These are phyloP conservation scores for Aradophagus sp. DNA, from an alignment of 1,140 invertebrate species.

Conservation along the genomic window DNA sequence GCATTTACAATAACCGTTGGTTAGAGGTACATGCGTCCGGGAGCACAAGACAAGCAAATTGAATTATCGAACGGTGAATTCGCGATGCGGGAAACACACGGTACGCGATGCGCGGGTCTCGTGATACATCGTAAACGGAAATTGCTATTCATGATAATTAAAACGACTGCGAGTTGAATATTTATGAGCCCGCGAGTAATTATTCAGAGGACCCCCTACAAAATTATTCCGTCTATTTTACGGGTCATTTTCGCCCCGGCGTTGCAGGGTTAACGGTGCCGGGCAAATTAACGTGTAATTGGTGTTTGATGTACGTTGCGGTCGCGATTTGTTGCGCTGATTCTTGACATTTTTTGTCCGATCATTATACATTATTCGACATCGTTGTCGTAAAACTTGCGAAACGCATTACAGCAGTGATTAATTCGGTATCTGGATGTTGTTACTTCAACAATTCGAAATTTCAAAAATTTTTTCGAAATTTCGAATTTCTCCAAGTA, in stretches of 20 bases:
- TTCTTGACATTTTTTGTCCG: conserved; percentile 3
- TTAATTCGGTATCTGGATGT: no score
- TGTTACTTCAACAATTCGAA: no score
- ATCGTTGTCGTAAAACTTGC: no score
- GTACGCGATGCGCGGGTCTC: conserved; percentile 1
- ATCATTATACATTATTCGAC: no score
- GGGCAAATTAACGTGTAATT: conserved; percentile 49
- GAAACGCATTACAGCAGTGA: no score
- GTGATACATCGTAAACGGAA: conserved; percentile 49
- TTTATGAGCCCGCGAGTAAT: conserved; percentile 65
- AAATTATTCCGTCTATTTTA: conserved; percentile 67
- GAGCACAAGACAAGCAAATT: conserved; percentile 51
- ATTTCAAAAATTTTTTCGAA: no score
- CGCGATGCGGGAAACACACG: conserved; percentile 30
- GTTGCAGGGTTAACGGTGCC: conserved; percentile 25
- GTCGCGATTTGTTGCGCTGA: conserved; percentile 7
- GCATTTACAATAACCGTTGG: conserved; percentile 33
- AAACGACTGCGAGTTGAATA: conserved; percentile 63
- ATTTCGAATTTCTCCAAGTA: no score
- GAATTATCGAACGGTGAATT: conserved; percentile 51
- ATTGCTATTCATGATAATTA: conserved; percentile 70
- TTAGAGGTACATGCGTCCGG: conserved; percentile 27
- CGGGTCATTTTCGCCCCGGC: conserved; percentile 55
- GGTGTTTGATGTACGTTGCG: conserved; percentile 39
- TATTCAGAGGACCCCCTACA: conserved; percentile 63